Base-by-base conservation (phyloP, 2,797 vertebrate genomes). In the Anableps anableps region DNA sequence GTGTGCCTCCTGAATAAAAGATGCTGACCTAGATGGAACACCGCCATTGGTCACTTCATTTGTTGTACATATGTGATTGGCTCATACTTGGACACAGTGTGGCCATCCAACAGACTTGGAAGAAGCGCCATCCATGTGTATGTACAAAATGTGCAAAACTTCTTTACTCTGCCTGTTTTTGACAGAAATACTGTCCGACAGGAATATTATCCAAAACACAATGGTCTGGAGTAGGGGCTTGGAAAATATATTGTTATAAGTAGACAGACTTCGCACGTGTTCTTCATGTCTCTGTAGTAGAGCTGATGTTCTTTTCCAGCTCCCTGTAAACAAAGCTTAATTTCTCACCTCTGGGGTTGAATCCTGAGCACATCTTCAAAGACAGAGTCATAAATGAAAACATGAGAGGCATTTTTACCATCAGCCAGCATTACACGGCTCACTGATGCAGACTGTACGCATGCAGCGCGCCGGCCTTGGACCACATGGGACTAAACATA, bases 11-110 rank as follows among this genome's bases (percentile, higher is more conserved):
- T 96, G 93, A 95, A 96, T 96, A 95, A 96, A 95, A 95, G 90
- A 96, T 96, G 92, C 88, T 92, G 93, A 93, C 94, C 94, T 91
- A 96, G 93, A 95, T 96, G 93, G 95, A 95, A 93, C 91, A 90
- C 78, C 48, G 91, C 94, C 93, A 94, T 95, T 94, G 94, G 94
- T 95, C 92, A 93, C 83, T 93, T 94, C 89, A 94, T 94, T 95
- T 95, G 93, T 94, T 84, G 93, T 87, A 93, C 93, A 94, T 92
- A 88, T 48, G 80, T 91, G 91, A 94, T 93, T 94, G 93, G 92
- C 90, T 79, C 29, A 1, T 64, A 38, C 38, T 88, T 88, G 93
- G 87, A 86, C 36, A 80, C 68, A 90, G 53, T 82, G 53, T 71
- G 75, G 79, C 43, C 47, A 68, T 70, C 83, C 79, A 81, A 90